Percentiles rank a stretch among this genome's conserved stretches.
phyloP scores from a whole-genome alignment of 1,140 invertebrate genomes.

The Nasonia longicornis region DNA sequence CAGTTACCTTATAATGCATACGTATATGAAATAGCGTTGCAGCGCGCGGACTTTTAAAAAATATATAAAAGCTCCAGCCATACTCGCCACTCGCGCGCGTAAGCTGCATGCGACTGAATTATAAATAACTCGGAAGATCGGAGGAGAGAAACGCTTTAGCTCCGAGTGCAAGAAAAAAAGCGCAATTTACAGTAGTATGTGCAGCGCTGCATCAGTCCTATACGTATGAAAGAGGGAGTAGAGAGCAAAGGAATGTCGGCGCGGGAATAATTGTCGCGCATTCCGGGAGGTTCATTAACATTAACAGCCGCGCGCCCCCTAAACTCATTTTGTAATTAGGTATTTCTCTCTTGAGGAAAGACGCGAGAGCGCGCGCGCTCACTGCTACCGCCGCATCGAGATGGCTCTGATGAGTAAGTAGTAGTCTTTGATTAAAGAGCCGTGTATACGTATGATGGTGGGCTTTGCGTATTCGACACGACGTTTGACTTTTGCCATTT shows the following conservation, averaged over 20 bases:
- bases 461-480: background rate
- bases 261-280: conserved; percentile 41
- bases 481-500: background rate
- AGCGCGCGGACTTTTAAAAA: background rate
- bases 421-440: conserved; percentile 15
- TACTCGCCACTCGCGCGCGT: background rate
- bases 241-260: background rate
- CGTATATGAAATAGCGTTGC: conserved; percentile 22
- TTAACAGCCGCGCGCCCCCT: conserved; percentile 37
- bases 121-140: background rate
- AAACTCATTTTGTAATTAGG: conserved; percentile 47
- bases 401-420: background rate
- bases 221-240: background rate
- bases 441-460: background rate
- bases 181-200: background rate
- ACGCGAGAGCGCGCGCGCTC: background rate
- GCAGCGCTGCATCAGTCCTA: too few species aligned
- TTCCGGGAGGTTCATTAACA: conserved; percentile 47
- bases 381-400: background rate
- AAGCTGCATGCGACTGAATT: background rate
- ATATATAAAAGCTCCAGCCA: conserved; percentile 2
- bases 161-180: background rate
- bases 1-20: background rate
- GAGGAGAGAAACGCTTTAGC: background rate
- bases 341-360: conserved; percentile 35